Evolutionary conservation across 2,797 vertebrate genomes (phyloP), one percentile per base, ranked within the genome.

Genomic region (Hyperoplus immaculatus): DNA sequence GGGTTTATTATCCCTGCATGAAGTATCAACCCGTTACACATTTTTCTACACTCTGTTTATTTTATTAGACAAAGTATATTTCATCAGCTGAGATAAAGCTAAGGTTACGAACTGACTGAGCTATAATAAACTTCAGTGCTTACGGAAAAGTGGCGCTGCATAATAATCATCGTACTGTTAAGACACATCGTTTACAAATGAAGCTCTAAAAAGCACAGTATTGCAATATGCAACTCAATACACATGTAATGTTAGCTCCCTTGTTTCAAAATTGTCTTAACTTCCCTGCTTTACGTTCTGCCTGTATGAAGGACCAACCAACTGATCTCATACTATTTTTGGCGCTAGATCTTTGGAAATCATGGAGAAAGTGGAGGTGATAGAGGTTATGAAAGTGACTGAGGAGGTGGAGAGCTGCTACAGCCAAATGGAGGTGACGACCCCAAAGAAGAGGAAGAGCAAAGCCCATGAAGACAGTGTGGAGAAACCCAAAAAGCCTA

Each of bases 401-500:
- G 97, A 98, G 86, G 97, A 98, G 84, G 96, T 97, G 81, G 97
- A 98, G 86, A 95, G 93, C 88, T 92, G 94, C 87, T 96, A 95
- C 85, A 95, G 91, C 6, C 94, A 96, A 0, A 57, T 95, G 0
- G 96, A 97, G 36, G 93, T 94, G 0, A 94, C 96, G 18, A 94
- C 96, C 3, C 94, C 95, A n/a, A 98, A 97, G 94, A 98, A 97
- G 94, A 98, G 96, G 80, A 97, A 95, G 74, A 95, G 94, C 68
- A 98, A 96, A 95, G 74, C 85, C 72, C 82, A 95, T 65, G 90
- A 90, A 45, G 96, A 97, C 72, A 93, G 90, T 41, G 90, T 90
- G 50, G 96, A 97, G 82, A 97, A 96, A 89, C 92, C 95, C 21
- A 99, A 97, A 92, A 99, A 98, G 72, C 98, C 98, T 46, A 96